Evolutionary conservation across 2,113 vertebrate genomes (phyloP).

Genomic region (Neotragus pygmaeus): DNA sequence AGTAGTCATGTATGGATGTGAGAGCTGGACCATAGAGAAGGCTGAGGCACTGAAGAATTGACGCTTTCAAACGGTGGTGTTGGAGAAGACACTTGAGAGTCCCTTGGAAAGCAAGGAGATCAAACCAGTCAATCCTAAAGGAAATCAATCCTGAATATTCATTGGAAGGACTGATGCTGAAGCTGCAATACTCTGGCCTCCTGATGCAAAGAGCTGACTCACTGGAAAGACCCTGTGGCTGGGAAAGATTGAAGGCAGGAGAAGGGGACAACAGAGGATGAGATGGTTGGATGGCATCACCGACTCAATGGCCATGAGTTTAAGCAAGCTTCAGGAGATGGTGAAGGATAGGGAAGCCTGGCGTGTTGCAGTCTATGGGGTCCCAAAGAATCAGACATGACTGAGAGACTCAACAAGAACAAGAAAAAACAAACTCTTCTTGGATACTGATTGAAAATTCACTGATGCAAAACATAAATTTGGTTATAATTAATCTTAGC

Average conservation of each 20-base stretch:
- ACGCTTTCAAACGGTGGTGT: not conserved
- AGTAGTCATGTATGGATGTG: not conserved
- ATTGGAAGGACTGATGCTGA: not conserved
- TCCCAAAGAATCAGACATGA: not conserved
- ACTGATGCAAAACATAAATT: not conserved
- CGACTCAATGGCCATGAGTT: not conserved
- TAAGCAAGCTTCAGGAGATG: not conserved
- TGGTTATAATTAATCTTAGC: not conserved
- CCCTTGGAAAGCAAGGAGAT: not conserved
- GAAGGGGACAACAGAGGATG: not conserved
- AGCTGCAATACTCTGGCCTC: not conserved
- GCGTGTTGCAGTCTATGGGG: not conserved
- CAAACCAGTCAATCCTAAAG: not conserved
- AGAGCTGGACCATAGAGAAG: not conserved
- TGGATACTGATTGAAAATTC: not conserved
- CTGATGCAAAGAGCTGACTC: not conserved
- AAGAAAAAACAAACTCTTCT: not conserved
- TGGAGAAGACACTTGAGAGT: not conserved
- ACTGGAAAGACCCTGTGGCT: not conserved
- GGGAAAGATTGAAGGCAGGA: not conserved
- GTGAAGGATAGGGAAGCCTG: not conserved
- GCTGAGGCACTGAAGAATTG: not conserved
- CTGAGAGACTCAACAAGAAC: not conserved
- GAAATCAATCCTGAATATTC: not conserved
- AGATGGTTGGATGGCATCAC: not conserved